A percentile compares a stretch with the other conserved stretches of the same genome.
These are phyloP conservation scores for Leptinotarsa juncta DNA, from an alignment of 2,888 invertebrate species.

Conservation along the genomic window DNA sequence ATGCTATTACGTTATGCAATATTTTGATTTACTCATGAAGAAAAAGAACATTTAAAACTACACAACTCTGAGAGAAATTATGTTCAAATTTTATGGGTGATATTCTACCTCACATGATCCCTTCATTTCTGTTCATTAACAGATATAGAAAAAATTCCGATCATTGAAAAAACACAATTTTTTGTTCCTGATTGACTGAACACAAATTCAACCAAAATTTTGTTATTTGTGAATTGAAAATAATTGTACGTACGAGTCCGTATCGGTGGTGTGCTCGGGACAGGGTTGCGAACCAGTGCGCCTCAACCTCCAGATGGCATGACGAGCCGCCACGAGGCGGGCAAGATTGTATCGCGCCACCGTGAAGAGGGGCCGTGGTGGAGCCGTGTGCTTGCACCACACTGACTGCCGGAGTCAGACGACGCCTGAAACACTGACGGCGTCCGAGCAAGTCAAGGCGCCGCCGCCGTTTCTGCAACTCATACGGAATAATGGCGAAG, in stretches of 20 bases:
- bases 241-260: conserved; percentile 64
- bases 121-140: too few species aligned
- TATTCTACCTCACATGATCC: too few species aligned
- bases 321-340: conserved; percentile 78
- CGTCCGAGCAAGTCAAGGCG: conserved; percentile 15
- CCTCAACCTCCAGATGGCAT: conserved; percentile 78
- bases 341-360: conserved; percentile 79
- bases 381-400: conserved; percentile 37
- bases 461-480: conserved; percentile 7
- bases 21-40: too few species aligned
- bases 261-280: conserved; percentile 58
- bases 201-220: neutral
- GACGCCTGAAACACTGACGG: conserved; percentile 21
- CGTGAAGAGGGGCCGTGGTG: conserved; percentile 59
- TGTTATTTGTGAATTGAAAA: neutral
- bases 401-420: conserved; percentile 29
- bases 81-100: too few species aligned
- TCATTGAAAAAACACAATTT: neutral
- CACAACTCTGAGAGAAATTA: too few species aligned
- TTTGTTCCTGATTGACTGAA: neutral
- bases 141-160: too few species aligned
- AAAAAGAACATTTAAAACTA: too few species aligned
- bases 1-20: too few species aligned
- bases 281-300: conserved; percentile 64
- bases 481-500: neutral